Conservation (phyloP, 2,888 invertebrate genomes). For the Phengaris arion region DNA sequence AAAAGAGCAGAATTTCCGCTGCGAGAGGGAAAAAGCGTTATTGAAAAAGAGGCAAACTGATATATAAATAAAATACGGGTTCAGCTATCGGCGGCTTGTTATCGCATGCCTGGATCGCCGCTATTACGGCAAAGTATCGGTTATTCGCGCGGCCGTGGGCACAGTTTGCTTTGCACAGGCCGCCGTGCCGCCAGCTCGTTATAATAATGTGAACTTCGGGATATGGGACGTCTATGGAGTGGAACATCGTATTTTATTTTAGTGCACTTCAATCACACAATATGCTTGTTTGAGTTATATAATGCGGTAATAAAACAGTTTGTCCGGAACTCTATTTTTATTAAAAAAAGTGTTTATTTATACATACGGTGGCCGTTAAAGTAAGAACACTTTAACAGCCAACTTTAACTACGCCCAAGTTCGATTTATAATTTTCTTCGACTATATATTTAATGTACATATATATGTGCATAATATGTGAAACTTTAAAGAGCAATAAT, state of each 20-base stretch:
- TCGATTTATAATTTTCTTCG: too few relatives aligned
- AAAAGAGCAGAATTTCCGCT: slow-evolving; percentile 76
- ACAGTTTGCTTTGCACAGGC: slow-evolving; percentile 72
- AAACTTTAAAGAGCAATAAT: too few relatives aligned
- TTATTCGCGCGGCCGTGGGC: slow-evolving; percentile 72
- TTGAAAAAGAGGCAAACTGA: slow-evolving; percentile 77
- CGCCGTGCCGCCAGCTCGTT: slow-evolving; percentile 72
- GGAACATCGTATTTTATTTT: slow-evolving; percentile 44
- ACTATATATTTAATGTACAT: too few relatives aligned
- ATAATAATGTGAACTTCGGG: slow-evolving; percentile 79
- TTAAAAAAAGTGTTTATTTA: background rate
- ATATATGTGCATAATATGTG: too few relatives aligned
- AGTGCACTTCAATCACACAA: slow-evolving; percentile 18
- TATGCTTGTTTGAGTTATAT: slow-evolving; percentile 1
- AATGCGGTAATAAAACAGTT: background rate
- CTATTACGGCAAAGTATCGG: slow-evolving; percentile 75
- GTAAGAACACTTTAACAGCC: too few relatives aligned
- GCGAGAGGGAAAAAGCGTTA: slow-evolving; percentile 74
- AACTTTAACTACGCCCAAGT: too few relatives aligned
- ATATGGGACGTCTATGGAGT: slow-evolving; percentile 71
- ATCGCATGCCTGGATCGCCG: slow-evolving; percentile 76
- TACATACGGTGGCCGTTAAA: too few relatives aligned
- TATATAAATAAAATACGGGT: slow-evolving; percentile 80
- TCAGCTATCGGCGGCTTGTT: slow-evolving; percentile 80
- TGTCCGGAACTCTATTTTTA: background rate